Base-by-base conservation (phyloP, 2,888 invertebrate species). In the Ryuthela nishihirai region DNA sequence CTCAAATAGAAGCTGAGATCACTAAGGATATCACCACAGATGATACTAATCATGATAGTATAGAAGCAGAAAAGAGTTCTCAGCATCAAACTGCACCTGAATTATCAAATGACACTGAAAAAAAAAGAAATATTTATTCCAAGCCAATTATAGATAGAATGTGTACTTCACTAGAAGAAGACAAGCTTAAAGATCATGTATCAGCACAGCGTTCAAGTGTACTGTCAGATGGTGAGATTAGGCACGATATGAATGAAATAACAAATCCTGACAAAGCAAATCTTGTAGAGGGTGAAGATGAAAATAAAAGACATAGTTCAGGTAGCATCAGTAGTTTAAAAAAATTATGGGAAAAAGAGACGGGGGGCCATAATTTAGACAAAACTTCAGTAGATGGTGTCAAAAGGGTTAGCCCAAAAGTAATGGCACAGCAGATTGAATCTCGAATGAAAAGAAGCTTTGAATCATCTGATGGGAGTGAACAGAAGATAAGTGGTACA, bases 261-360 rank as follows among this genome's bases (percentile, higher is more conserved):
- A 12, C 38, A 3, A 54, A 42, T 34, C 43, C 49, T n/a, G 62
- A 62, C 18, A 58, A 50, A 29, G 10, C 49, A 9, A 54, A 41
- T 52, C 52, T 62, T 4, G 54, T 56, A 7, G 63, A 65, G 24
- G 52, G 34, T 10, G 87, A 86, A 45, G 83, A 82, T 15, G 88
- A 89, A 46, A 88, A 89, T 72, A 92, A 91, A 73, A 81, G 92
- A 12, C 85, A 88, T 66, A 91, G 91, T 74, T 91, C 91, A 43
- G 92, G 92, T 62, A 90, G 90, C 76, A 93, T 93, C 71, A 90
- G 85, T 73, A 92, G 89, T 74, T 79, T 93, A 69, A 92, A 92
- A 74, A 89, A 89, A 74, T 77, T 93, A 64, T 93, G 93, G 93
- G 93, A 93, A 76, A 85, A 85, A 65, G 67, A 70, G 44, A 49